Percentiles rank a stretch among this genome's conserved stretches.
Evolutionary conservation across 2,888 invertebrate genomes (phyloP).

Genomic region (Cataglyphis cursor): DNA sequence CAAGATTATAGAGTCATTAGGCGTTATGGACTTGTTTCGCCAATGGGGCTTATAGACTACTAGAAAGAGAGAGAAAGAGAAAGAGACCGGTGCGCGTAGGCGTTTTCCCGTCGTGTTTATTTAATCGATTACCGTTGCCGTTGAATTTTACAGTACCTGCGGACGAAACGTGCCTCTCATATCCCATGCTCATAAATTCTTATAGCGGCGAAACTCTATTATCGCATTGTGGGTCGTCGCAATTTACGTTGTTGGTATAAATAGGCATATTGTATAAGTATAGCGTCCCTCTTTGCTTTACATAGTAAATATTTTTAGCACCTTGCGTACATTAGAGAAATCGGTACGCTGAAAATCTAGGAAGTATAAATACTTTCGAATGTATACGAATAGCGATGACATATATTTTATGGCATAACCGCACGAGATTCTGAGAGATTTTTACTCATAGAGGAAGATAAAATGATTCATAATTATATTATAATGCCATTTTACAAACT

Average conservation of each 20-base stretch:
- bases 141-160: slow-evolving; percentile 65
- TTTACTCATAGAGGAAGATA: background rate
- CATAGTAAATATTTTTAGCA: slow-evolving; percentile 18
- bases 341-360: background rate
- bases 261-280: background rate
- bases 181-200: slow-evolving; percentile 34
- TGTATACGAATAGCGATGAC: background rate
- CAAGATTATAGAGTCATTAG: slow-evolving; percentile 71
- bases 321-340: background rate
- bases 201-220: slow-evolving; percentile 30
- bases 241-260: background rate
- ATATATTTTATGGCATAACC: too few species aligned
- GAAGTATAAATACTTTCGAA: background rate
- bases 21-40: slow-evolving; percentile 57
- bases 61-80: slow-evolving; percentile 16
- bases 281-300: background rate
- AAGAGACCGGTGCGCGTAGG: slow-evolving; percentile 13
- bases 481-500: slow-evolving; percentile 20
- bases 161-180: slow-evolving; percentile 20
- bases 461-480: slow-evolving; percentile 14
- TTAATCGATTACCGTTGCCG: slow-evolving; percentile 68
- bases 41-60: slow-evolving; percentile 36
- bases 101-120: slow-evolving; percentile 61
- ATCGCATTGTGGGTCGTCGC: slow-evolving; percentile 32
- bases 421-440: background rate